A percentile compares a stretch with the other conserved stretches of the same genome.
Conservation (phyloP, 2,113 vertebrate species). For the Toxotes jaculatrix region DNA sequence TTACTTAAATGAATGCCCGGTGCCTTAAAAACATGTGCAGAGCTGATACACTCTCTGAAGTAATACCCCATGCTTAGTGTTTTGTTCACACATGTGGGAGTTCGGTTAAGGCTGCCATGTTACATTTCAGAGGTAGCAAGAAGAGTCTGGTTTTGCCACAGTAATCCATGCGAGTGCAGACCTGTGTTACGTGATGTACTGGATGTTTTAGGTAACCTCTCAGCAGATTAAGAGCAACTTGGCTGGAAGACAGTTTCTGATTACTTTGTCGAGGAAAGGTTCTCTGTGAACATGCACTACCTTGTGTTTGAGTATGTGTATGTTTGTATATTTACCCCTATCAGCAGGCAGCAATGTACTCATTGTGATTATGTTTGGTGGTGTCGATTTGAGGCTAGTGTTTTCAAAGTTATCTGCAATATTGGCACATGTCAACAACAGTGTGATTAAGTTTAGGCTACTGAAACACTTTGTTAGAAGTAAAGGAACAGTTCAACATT, state of each 20-base stretch:
- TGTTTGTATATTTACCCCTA: background rate
- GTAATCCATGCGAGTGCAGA: slow-evolving; percentile 31
- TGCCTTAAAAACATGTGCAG: slow-evolving; percentile 8
- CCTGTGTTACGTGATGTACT: slow-evolving; percentile 1
- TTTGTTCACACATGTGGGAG: slow-evolving; percentile 35
- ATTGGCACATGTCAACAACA: background rate
- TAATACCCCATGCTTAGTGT: slow-evolving; percentile 11
- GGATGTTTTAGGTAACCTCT: slow-evolving; percentile 37
- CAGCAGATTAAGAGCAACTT: slow-evolving; percentile 23
- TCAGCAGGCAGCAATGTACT: background rate
- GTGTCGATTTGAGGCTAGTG: background rate
- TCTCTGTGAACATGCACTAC: background rate
- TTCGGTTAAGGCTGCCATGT: background rate
- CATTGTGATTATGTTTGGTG: background rate
- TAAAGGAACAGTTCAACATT: background rate
- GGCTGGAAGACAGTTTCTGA: background rate
- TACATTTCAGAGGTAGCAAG: slow-evolving; percentile 12
- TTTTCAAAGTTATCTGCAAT: background rate
- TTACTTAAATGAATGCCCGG: background rate
- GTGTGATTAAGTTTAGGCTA: background rate
- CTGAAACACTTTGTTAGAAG: background rate
- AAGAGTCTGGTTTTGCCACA: slow-evolving; percentile 8
- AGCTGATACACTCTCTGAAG: slow-evolving; percentile 23
- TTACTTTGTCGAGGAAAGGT: background rate
- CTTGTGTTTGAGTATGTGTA: background rate